These are phyloP conservation scores for Myrmophylax atrothorax DNA, from an alignment of 2,113 vertebrate species.

Conservation along the genomic window DNA sequence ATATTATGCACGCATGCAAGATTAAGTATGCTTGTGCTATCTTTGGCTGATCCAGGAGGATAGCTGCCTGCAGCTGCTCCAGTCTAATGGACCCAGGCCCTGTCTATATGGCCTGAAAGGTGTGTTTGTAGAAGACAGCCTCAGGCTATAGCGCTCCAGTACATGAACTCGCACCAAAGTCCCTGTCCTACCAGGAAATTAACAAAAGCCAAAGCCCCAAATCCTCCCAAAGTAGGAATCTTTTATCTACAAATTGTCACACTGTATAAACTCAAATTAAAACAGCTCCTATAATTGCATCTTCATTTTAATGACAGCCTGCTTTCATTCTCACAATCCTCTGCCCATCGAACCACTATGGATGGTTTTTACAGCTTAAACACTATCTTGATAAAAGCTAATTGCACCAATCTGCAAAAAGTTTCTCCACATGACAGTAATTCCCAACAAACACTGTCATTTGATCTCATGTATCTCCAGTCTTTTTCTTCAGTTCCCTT, in stretches of 20 bases:
- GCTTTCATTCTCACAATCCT: not conserved
- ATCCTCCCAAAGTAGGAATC: not conserved
- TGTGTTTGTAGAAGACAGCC: not conserved
- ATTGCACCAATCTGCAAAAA: not conserved
- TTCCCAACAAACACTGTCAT: not conserved
- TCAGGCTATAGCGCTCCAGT: not conserved
- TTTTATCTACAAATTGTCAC: not conserved
- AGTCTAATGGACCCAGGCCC: not conserved
- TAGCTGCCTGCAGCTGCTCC: slow-evolving; percentile 11
- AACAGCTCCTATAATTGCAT: not conserved
- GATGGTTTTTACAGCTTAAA: slow-evolving; percentile 31
- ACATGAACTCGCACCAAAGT: not conserved
- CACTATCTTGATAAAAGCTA: slow-evolving; percentile 16
- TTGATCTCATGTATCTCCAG: not conserved
- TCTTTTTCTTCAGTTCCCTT: not conserved
- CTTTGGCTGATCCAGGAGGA: not conserved
- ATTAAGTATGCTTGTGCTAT: not conserved
- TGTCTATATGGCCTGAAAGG: not conserved
- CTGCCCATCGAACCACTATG: not conserved
- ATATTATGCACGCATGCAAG: not conserved
- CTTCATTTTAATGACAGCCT: slow-evolving; percentile 10
- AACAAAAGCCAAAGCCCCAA: not conserved
- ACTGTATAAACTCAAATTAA: not conserved
- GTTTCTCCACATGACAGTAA: not conserved
- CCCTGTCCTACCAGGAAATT: not conserved